phyloP scores from a whole-genome alignment of 1,140 invertebrate genomes.

The Globodera rostochiensis region DNA sequence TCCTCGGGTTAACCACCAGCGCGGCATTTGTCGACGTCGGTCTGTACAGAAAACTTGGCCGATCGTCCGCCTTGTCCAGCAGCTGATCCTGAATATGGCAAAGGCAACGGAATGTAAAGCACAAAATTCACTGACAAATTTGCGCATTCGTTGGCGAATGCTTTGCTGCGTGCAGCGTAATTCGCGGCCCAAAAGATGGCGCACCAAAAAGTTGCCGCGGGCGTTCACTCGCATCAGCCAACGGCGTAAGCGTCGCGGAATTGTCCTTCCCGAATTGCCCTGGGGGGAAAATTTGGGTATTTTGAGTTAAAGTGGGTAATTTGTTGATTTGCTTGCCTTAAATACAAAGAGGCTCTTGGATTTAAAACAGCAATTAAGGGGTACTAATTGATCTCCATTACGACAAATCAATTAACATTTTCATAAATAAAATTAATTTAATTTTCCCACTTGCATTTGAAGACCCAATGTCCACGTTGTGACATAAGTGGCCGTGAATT shows the following conservation, averaged over 20 bases:
- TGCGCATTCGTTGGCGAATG: conserved; percentile 56
- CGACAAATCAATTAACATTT: background rate
- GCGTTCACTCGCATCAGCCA: conserved; percentile 53
- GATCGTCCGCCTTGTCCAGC: background rate
- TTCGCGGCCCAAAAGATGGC: conserved; percentile 54
- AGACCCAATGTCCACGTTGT: conserved; percentile 57
- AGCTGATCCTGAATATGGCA: conserved; percentile 4
- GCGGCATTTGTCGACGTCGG: background rate
- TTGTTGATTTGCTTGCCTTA: too few relatives aligned
- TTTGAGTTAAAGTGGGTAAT: too few relatives aligned
- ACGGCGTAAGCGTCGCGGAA: conserved; percentile 49
- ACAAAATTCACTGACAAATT: conserved; percentile 50
- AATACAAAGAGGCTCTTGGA: too few relatives aligned
- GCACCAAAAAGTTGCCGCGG: conserved; percentile 42
- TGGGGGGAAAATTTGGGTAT: background rate
- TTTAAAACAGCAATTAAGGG: too few relatives aligned
- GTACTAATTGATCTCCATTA: background rate
- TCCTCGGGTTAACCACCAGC: background rate
- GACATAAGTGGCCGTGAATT: conserved; percentile 61
- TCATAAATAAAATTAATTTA: background rate
- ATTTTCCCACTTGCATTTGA: conserved; percentile 41
- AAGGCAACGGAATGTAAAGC: background rate
- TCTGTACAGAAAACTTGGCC: background rate
- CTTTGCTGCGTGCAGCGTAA: conserved; percentile 57
- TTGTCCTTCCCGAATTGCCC: conserved; percentile 55